A percentile compares a stretch with the other conserved stretches of the same genome.
These are phyloP conservation scores for Peromyscus maniculatus DNA, from an alignment of 2,113 vertebrate genomes.

Conservation along the genomic window DNA sequence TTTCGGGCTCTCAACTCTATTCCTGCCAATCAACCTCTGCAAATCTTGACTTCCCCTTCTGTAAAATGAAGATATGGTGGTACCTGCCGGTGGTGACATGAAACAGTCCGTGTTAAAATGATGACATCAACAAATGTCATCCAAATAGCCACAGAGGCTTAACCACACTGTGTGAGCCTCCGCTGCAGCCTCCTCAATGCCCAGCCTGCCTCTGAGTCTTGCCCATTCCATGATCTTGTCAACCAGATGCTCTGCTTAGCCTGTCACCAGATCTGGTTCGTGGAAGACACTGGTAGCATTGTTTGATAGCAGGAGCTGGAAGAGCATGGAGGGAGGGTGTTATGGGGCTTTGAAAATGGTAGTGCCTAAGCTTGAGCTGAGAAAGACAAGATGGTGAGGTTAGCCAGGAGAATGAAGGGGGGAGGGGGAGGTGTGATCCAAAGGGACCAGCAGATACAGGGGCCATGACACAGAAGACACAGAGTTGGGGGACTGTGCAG, in stretches of 20 bases:
- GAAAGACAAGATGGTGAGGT: neutral
- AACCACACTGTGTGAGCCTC: neutral
- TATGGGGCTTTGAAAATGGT: neutral
- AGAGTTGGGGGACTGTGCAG: no score
- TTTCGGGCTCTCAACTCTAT: neutral
- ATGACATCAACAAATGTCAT: neutral
- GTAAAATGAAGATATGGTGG: neutral
- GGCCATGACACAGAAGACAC: neutral
- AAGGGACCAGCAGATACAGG: neutral
- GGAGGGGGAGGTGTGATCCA: no score
- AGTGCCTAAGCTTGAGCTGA: neutral
- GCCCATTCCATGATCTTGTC: neutral
- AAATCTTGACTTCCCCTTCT: neutral
- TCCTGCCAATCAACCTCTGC: neutral
- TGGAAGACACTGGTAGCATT: neutral
- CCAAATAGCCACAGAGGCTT: neutral
- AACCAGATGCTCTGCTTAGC: no score
- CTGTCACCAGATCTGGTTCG: neutral
- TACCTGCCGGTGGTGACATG: neutral
- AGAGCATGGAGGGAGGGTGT: neutral
- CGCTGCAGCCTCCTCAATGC: rapidly evolving
- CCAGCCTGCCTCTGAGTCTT: neutral
- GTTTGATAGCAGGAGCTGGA: neutral
- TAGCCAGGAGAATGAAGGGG: neutral
- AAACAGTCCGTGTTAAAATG: rapidly evolving